Conservation (phyloP, 2,888 invertebrate genomes). For the Thera britannica region DNA sequence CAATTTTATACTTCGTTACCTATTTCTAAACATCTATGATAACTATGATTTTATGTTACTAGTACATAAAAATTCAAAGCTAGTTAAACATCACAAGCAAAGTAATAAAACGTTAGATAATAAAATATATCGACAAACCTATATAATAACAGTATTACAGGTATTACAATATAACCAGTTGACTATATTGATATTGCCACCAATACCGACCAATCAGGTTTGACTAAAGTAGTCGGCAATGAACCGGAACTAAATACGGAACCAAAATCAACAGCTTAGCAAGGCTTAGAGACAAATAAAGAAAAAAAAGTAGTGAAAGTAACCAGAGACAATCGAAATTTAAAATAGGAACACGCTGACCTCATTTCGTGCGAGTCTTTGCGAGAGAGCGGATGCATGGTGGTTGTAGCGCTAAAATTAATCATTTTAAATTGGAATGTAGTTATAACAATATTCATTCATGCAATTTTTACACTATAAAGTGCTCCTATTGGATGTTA, state of each 20-base stretch:
- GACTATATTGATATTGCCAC: conserved; percentile 23
- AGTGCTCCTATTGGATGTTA: not conserved
- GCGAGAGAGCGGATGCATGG: conserved; percentile 63
- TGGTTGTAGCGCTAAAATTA: conserved; percentile 66
- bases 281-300: conserved; percentile 30
- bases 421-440: conserved; percentile 62
- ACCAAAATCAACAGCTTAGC: conserved; percentile 40
- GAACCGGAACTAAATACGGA: conserved; percentile 55
- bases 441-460: conserved; percentile 49
- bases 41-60: too few relatives aligned
- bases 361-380: conserved; percentile 73
- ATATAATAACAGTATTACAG: conserved; percentile 32
- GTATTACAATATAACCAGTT: conserved; percentile 31
- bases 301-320: conserved; percentile 67
- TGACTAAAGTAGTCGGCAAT: conserved; percentile 35
- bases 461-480: conserved; percentile 28
- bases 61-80: not conserved
- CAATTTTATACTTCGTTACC: too few relatives aligned
- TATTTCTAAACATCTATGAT: too few relatives aligned
- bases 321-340: conserved; percentile 70
- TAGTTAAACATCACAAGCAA: conserved; percentile 6
- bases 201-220: conserved; percentile 29
- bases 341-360: conserved; percentile 79
- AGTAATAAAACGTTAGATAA: conserved; percentile 17
- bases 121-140: conserved; percentile 21